Conservation (phyloP, 2,113 vertebrate species). For the Holacanthus passer region DNA sequence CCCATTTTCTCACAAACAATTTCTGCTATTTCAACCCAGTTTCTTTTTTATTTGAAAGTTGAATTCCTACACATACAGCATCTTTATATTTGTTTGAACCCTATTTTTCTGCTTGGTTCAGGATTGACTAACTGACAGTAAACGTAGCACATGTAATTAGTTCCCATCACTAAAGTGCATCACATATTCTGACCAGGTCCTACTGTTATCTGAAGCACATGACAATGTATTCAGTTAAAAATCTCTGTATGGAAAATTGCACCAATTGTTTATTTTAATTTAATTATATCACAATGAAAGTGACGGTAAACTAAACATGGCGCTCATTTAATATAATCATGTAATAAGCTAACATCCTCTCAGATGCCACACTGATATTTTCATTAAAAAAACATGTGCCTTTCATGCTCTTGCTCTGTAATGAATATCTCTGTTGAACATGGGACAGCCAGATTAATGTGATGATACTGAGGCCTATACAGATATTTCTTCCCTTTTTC, state of each 20-base stretch:
- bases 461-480: slow-evolving; percentile 41
- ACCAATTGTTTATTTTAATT: slow-evolving; percentile 22
- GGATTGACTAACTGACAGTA: not conserved
- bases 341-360: slow-evolving; percentile 7
- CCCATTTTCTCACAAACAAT: not conserved
- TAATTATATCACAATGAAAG: not conserved
- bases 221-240: not conserved
- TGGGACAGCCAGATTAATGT: slow-evolving; percentile 55
- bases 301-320: not conserved
- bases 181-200: too few relatives aligned
- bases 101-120: not conserved
- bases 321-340: slow-evolving; percentile 6
- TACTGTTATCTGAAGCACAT: not conserved
- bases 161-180: not conserved
- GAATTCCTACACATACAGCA: too few relatives aligned
- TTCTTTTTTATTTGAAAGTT: not conserved
- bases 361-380: not conserved
- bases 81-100: not conserved
- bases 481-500: slow-evolving; percentile 55
- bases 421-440: slow-evolving; percentile 17
- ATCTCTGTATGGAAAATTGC: not conserved
- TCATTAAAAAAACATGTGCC: not conserved
- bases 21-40: not conserved
- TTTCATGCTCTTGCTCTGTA: not conserved
- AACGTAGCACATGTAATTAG: not conserved